A percentile compares a stretch with the other conserved stretches of the same genome.
Evolutionary conservation across 2,113 vertebrate species (phyloP).

Genomic region (Corynorhinus townsendii): DNA sequence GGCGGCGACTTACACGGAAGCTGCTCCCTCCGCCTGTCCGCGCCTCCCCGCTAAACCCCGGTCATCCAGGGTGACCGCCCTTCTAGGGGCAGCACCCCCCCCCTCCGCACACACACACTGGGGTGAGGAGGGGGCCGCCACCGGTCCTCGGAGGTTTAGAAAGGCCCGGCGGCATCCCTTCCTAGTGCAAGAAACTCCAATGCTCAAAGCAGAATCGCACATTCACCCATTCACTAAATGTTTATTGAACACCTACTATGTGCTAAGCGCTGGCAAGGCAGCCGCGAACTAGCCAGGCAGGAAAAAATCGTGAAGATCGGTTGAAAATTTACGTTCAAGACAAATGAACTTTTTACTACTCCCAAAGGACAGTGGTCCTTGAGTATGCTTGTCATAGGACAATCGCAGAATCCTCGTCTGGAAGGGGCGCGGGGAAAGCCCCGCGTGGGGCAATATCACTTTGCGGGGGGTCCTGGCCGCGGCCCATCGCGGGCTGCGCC

Average conservation of each 20-base stretch:
- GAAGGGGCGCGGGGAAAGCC: neutral
- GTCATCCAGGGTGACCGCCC: neutral
- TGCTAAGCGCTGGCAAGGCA: neutral
- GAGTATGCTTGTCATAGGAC: neutral
- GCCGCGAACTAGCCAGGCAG: neutral
- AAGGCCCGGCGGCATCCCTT: neutral
- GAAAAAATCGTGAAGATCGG: neutral
- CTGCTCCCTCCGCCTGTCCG: neutral
- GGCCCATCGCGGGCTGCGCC: fast-evolving
- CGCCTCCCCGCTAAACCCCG: fast-evolving
- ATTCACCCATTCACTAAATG: fast-evolving
- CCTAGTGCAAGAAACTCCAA: neutral
- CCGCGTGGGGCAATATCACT: neutral
- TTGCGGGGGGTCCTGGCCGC: fast-evolving
- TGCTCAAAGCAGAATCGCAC: neutral
- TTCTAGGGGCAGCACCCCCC: neutral
- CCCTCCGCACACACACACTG: neutral
- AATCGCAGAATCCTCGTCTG: fast-evolving
- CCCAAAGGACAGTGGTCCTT: neutral
- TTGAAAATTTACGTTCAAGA: neutral
- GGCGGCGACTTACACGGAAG: neutral
- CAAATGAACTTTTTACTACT: neutral
- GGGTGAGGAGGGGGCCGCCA: neutral
- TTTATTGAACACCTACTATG: neutral
- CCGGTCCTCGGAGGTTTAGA: neutral